Conservation (phyloP, 2,113 vertebrate genomes). For the Dissostichus mawsoni region DNA sequence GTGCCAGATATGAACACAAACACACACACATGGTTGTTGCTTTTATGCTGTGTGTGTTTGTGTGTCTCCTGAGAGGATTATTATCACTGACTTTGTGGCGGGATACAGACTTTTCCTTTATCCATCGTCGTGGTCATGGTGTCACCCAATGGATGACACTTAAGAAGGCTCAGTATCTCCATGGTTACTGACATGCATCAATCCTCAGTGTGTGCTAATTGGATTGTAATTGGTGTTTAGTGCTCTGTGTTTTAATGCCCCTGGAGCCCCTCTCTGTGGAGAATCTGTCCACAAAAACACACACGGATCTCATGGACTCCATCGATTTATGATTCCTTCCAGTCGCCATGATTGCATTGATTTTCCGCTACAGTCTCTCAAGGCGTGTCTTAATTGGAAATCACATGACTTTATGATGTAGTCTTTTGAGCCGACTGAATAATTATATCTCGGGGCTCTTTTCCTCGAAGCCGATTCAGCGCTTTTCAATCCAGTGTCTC, state of each 20-base stretch:
- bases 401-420: conserved; percentile 59
- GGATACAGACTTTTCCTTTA: background rate
- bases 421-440: conserved; percentile 46
- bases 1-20: conserved; percentile 12
- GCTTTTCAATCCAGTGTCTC: conserved; percentile 25
- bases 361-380: conserved; percentile 43
- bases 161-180: conserved; percentile 4
- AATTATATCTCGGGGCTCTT: conserved; percentile 50
- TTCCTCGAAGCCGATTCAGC: conserved; percentile 40
- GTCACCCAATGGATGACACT: conserved; percentile 29
- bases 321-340: conserved; percentile 62
- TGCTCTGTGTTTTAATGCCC: conserved; percentile 41
- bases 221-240: conserved; percentile 72
- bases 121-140: background rate
- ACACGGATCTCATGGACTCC: conserved; percentile 32
- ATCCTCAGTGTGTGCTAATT: conserved; percentile 60
- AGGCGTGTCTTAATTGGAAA: conserved; percentile 66
- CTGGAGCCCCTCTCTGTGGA: conserved; percentile 18
- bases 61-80: too few relatives aligned
- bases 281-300: too few relatives aligned
- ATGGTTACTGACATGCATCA: conserved; percentile 55
- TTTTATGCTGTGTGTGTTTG: background rate
- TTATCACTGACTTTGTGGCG: conserved; percentile 2
- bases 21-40: background rate
- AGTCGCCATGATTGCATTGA: conserved; percentile 52